Base-by-base conservation (phyloP, 2,888 invertebrate species). In the Ochropleura leucogaster region DNA sequence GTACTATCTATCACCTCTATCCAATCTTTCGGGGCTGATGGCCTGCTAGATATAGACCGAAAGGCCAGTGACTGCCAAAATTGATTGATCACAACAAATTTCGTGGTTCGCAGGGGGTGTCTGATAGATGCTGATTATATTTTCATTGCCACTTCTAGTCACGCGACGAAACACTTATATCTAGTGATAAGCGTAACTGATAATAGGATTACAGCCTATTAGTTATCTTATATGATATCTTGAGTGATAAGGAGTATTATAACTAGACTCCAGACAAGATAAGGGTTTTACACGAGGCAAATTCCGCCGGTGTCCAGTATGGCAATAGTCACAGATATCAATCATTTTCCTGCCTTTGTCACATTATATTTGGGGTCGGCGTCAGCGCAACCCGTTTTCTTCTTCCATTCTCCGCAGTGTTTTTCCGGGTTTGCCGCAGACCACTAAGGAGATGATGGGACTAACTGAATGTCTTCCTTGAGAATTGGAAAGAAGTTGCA, bases 141-240 rank as follows among this genome's bases (percentile, higher is more conserved):
- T 20, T 55, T 78, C 68, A 42, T 4, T 8, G 53, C 18, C 20
- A 30, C 4, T 42, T 47, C 7, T 0, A 46, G 14, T 42, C 68
- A 68, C 42, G 18, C 69, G 53, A 68, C 46, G 8, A 44, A 18
- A 20, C 5, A 1, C 7, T 14, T 53, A 30, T 10, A 53, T 20
- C 46, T 10, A 14, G 1, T n/a, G 18, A 49, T 66, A 69, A 66
- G 40, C 8, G 5, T 51, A 44, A 74, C 75, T 12, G 18, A 3
- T 49, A 44, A 18, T 2, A 9, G 78, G 68, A 67, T 77, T 55
- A 77, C 14, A 42, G 16, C 30, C 47, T 68, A 78, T 16, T n/a
- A 0, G 46, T 40, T 78, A 70, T 70, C 69, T 74, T 53, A 18
- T 77, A 12, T 10, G 20, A 67, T 74, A 68, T 20, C 40, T 72